Base-by-base conservation (phyloP, 1,140 invertebrate genomes). In the Polyergus mexicanus region DNA sequence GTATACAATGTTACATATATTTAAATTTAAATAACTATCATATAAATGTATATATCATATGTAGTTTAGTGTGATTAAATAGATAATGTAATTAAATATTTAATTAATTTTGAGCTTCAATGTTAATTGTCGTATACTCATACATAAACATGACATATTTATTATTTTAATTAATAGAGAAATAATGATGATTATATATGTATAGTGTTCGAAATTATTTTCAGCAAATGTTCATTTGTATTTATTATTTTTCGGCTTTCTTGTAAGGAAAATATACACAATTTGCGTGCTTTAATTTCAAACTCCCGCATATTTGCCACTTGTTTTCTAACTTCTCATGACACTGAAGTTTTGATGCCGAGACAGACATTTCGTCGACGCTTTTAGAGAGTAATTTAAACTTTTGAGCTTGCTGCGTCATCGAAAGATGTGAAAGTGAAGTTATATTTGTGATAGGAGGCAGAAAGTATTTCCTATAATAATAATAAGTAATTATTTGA, bases 271-370 rank as follows among this genome's bases (percentile, higher is more conserved):
- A 76, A 28, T 25, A 10, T 19, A 41, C 8, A n/a, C 51, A 47
- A 76, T 75, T 76, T 63, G 4, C 11, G 56, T n/a, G 62, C 38
- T 76, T 76, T 25, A 76, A 76, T 63, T 77, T 77, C 11, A 1
- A 63, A 32, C 5, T 41, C 1, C 19, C 19, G 35, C 10, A 28
- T 44, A 76, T 76, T 63, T 62, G 22, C 11, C n/a, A n/a, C n/a
- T 25, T 41, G 22, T 62, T 25, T 62, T 63, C 10, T 54, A 22
- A 38, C 63, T 66, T 66, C 1, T 13, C n/a, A 41, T 41, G 38
- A 63, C 58, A 44, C 25, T 22, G 22, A 60, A 65, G 62, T 65
- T 77, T 63, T 77, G 74, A 77, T 19, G 8, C 13, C 58, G 54
- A 75, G 22, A 65, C 62, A 44, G 56, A 63, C 58, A 77, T 32